Evolutionary conservation across 1,140 invertebrate genomes (phyloP).

Genomic region (Lepidurus apus): DNA sequence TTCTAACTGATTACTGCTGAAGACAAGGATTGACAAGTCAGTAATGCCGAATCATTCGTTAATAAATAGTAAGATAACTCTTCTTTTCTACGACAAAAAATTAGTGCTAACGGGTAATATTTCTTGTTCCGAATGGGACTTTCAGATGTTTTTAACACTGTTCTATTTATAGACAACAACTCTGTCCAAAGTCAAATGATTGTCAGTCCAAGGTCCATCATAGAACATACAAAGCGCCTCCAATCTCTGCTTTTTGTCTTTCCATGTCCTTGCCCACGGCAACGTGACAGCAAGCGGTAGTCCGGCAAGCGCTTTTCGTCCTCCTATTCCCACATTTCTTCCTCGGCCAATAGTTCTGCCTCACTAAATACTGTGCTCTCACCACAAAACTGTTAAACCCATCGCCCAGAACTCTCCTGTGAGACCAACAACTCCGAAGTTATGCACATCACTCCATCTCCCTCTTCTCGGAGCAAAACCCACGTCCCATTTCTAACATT

Average conservation of each 20-base stretch:
- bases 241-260: neutral
- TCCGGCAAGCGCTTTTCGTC: neutral
- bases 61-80: no score
- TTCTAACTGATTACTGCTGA: no score
- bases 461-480: neutral
- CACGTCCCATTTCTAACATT: neutral
- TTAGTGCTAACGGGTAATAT: no score
- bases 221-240: neutral
- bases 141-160: no score
- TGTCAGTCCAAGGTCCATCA: neutral
- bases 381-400: neutral
- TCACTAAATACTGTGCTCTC: neutral
- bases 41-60: no score
- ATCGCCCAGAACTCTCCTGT: neutral
- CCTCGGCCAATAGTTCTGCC: neutral
- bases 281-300: slow-evolving; percentile 5
- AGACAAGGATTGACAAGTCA: no score
- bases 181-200: neutral
- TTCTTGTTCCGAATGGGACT: no score
- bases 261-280: neutral
- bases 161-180: neutral
- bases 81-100: no score
- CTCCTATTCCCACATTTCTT: neutral
- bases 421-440: neutral
- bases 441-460: neutral